Evolutionary conservation across 2,888 invertebrate species (phyloP).

Genomic region (Lithophane semibrunnea): DNA sequence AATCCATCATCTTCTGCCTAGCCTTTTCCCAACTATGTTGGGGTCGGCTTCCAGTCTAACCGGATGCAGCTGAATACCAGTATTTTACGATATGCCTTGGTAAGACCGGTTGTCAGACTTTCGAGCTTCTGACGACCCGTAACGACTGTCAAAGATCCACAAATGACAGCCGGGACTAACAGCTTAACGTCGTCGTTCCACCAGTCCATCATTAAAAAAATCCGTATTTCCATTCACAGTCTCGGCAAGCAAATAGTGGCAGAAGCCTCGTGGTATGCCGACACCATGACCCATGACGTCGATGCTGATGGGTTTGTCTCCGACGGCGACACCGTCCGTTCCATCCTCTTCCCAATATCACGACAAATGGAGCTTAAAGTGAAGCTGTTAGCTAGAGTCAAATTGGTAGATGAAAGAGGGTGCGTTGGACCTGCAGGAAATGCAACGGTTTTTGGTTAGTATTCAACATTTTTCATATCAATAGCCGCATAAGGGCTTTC

Average conservation of each 20-base stretch:
- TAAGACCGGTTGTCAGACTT: too few relatives aligned
- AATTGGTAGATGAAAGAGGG: constrained; percentile 81
- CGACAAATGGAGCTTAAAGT: constrained; percentile 57
- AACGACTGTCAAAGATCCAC: too few relatives aligned
- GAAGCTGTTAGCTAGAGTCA: constrained; percentile 82
- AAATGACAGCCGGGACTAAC: too few relatives aligned
- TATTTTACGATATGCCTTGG: too few relatives aligned
- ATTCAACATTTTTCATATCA: background rate
- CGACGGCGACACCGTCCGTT: constrained; percentile 73
- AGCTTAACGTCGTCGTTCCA: too few relatives aligned
- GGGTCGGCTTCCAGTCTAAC: too few relatives aligned
- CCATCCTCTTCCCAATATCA: constrained; percentile 71
- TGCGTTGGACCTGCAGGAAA: constrained; percentile 84
- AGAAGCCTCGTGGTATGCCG: constrained; percentile 83
- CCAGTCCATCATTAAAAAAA: too few relatives aligned
- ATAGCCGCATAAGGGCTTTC: too few relatives aligned
- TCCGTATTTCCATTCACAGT: constrained; percentile 72
- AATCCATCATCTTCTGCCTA: too few relatives aligned
- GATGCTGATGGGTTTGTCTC: constrained; percentile 76
- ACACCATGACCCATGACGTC: constrained; percentile 74
- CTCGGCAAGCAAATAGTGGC: constrained; percentile 86
- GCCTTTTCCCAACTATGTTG: too few relatives aligned
- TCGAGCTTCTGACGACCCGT: too few relatives aligned
- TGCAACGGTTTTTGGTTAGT: constrained; percentile 83
- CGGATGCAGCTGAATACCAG: too few relatives aligned